Conservation (phyloP, 2,797 vertebrate genomes). For the Danio kyathit region DNA sequence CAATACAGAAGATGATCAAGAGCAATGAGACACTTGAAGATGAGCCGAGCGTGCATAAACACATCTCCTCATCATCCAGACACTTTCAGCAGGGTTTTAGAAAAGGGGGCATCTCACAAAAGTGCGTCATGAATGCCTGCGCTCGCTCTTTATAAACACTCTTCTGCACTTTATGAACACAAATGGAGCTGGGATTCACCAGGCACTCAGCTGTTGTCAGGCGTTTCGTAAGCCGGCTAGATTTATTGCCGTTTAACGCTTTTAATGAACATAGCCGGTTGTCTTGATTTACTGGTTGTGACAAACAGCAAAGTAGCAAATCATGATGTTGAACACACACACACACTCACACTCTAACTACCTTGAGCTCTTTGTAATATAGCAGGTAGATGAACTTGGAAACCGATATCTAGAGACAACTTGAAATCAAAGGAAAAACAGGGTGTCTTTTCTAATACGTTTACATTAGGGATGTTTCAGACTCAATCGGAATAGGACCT, state of each 20-base stretch:
- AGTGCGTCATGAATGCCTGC: constrained; percentile 3
- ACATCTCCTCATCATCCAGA: constrained; percentile 36
- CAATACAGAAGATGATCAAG: constrained; percentile 58
- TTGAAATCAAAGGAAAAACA: not conserved
- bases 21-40: constrained; percentile 58
- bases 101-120: constrained; percentile 12
- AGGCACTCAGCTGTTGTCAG: not conserved
- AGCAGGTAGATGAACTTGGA: not conserved
- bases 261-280: constrained; percentile 15
- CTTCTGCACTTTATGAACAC: not conserved
- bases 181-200: constrained; percentile 23
- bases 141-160: constrained; percentile 9
- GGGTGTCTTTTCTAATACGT: not conserved
- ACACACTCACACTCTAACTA: not conserved
- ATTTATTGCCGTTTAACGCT: constrained; percentile 12
- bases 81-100: constrained; percentile 22
- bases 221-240: not conserved
- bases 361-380: not conserved
- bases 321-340: constrained; percentile 14
- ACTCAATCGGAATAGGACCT: too few relatives aligned
- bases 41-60: constrained; percentile 34
- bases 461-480: too few relatives aligned
- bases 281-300: constrained; percentile 14
- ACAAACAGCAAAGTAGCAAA: constrained; percentile 16
- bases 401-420: not conserved